Evolutionary conservation across 2,113 vertebrate genomes (phyloP).

Genomic region (Cyprinus carpio): DNA sequence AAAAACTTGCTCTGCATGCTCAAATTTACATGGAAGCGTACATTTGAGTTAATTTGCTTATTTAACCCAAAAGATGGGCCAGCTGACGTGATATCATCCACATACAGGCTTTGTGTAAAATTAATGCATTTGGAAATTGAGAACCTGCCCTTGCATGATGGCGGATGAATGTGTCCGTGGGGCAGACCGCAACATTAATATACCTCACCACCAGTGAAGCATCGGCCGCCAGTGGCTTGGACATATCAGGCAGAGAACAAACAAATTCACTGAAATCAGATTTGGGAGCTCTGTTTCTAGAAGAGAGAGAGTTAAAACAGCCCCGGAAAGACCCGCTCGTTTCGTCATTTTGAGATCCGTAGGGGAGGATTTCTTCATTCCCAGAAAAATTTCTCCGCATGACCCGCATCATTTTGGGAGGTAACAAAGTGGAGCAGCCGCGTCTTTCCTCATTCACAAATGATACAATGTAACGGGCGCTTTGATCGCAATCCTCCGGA

Average conservation of each 20-base stretch:
- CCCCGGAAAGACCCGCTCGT: constrained; percentile 30
- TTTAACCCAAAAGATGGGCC: neutral
- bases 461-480: constrained; percentile 28
- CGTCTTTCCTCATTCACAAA: constrained; percentile 21
- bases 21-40: neutral
- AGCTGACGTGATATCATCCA: constrained; percentile 4
- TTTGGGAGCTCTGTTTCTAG: neutral
- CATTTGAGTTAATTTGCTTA: neutral
- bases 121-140: constrained; percentile 38
- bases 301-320: neutral
- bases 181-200: constrained; percentile 23
- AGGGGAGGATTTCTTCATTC: constrained; percentile 45
- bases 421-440: constrained; percentile 62
- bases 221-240: neutral
- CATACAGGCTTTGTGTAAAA: constrained; percentile 16
- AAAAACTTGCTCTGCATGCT: neutral
- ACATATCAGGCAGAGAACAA: neutral
- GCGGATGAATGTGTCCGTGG: constrained; percentile 42
- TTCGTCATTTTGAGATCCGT: constrained; percentile 44
- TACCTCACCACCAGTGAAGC: neutral
- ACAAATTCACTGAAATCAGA: neutral
- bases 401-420: constrained; percentile 75
- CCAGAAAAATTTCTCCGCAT: constrained; percentile 67
- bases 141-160: constrained; percentile 41
- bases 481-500: constrained; percentile 5